These are phyloP conservation scores for Tenthredo distinguenda DNA, from an alignment of 2,888 invertebrate species.

Conservation along the genomic window DNA sequence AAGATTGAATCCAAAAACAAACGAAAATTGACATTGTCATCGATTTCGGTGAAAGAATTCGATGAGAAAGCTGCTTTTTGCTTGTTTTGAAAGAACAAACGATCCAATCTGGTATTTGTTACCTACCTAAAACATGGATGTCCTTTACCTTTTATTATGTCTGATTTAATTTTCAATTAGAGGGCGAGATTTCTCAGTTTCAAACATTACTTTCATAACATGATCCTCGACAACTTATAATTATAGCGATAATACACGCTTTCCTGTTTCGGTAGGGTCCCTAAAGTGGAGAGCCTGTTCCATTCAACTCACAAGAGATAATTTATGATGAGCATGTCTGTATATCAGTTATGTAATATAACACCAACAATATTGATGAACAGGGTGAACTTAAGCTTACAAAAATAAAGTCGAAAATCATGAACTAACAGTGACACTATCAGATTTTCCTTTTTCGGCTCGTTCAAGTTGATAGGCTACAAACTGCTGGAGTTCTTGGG, in stretches of 20 bases:
- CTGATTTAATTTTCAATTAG: background rate
- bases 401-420: background rate
- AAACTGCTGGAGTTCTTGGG: constrained; percentile 63
- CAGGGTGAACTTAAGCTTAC: background rate
- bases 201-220: background rate
- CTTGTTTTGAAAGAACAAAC: background rate
- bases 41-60: background rate
- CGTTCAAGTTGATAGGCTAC: constrained; percentile 60
- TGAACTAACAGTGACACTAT: constrained; percentile 7
- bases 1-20: background rate
- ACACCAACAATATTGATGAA: background rate
- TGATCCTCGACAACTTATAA: too few relatives aligned
- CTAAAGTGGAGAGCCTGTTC: background rate
- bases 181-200: background rate
- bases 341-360: background rate
- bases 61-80: background rate
- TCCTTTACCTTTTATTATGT: background rate
- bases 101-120: background rate
- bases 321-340: background rate
- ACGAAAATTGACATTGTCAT: background rate
- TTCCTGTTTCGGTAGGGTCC: background rate
- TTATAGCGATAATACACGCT: background rate
- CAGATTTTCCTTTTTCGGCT: constrained; percentile 12
- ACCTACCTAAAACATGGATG: background rate
- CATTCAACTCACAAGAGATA: background rate